A percentile compares a stretch with the other conserved stretches of the same genome.
phyloP scores from a whole-genome alignment of 2,888 invertebrate species.

The Dicyrtomina minuta region DNA sequence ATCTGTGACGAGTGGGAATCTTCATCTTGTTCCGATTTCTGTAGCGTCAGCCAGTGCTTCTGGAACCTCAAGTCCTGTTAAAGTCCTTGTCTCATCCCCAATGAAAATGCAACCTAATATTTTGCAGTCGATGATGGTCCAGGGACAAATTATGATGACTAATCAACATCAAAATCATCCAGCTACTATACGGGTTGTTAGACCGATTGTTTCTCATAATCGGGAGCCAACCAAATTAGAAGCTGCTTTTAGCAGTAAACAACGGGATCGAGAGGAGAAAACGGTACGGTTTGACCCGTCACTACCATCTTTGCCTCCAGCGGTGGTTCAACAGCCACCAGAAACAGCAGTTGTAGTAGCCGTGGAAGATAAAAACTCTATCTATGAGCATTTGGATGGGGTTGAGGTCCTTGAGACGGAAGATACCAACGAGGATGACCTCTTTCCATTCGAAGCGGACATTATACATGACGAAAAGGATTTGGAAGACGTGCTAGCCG shows the following conservation, averaged over 20 bases:
- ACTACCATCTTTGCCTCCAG: not conserved
- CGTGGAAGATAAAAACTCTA: conserved; percentile 24
- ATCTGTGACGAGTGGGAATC: conserved; percentile 29
- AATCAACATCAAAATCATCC: conserved; percentile 38
- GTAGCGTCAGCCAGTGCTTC: conserved; percentile 41
- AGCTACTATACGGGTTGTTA: conserved; percentile 45
- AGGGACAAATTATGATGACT: conserved; percentile 41
- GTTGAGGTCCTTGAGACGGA: conserved; percentile 48
- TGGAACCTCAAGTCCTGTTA: conserved; percentile 52
- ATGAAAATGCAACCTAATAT: conserved; percentile 46
- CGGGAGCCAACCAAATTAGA: conserved; percentile 15
- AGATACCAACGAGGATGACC: conserved; percentile 47
- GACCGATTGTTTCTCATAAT: conserved; percentile 33
- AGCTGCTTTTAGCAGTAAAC: not conserved
- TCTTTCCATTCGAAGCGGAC: conserved; percentile 50
- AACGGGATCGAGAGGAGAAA: too few species aligned
- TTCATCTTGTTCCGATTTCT: conserved; percentile 43
- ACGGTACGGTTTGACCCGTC: too few species aligned
- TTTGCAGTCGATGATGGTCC: conserved; percentile 36
- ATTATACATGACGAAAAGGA: conserved; percentile 53
- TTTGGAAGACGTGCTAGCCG: conserved; percentile 50
- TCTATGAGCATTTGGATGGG: conserved; percentile 45
- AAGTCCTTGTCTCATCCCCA: conserved; percentile 54
- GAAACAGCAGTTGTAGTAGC: not conserved
- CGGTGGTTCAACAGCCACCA: not conserved